Conservation (phyloP, 2,797 vertebrate genomes). For the Miichthys miiuy region DNA sequence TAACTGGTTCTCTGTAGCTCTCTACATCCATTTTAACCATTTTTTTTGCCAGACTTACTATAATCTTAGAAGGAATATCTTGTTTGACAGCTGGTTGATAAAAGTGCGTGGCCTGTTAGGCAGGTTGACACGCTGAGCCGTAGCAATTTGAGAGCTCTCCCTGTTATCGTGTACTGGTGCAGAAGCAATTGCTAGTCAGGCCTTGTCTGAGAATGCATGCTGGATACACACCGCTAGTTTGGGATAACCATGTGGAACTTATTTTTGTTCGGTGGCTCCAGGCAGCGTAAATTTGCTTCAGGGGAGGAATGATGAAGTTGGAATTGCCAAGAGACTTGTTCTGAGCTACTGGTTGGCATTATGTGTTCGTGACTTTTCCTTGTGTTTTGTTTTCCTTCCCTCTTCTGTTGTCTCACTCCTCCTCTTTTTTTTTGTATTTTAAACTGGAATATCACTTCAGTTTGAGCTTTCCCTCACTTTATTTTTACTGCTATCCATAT, state of each 20-base stretch:
- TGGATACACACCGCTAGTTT: conserved; percentile 23
- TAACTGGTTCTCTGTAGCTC: background rate
- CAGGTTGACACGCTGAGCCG: conserved; percentile 24
- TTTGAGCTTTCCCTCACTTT: conserved; percentile 8
- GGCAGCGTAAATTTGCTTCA: conserved; percentile 36
- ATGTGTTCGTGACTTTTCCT: conserved; percentile 42
- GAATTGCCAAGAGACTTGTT: conserved; percentile 36
- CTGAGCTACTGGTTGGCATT: conserved; percentile 42
- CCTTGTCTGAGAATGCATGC: conserved; percentile 53
- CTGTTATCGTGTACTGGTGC: conserved; percentile 37
- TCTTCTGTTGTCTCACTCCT: conserved; percentile 12
- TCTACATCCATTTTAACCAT: conserved; percentile 6
- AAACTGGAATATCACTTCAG: conserved; percentile 12
- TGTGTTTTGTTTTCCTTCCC: conserved; percentile 41
- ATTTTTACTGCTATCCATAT: conserved; percentile 13
- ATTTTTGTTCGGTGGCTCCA: conserved; percentile 40
- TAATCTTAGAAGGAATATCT: conserved; percentile 18
- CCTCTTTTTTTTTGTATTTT: conserved; percentile 7
- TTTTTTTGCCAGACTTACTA: background rate
- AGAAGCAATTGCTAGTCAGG: conserved; percentile 62
- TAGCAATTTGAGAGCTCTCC: conserved; percentile 35
- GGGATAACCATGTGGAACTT: conserved; percentile 48
- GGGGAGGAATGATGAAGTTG: conserved; percentile 50
- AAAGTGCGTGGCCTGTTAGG: conserved; percentile 32
- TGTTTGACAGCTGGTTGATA: conserved; percentile 46